Base-by-base conservation (phyloP, 2,888 invertebrate genomes). In the Drosophila kanekoi region DNA sequence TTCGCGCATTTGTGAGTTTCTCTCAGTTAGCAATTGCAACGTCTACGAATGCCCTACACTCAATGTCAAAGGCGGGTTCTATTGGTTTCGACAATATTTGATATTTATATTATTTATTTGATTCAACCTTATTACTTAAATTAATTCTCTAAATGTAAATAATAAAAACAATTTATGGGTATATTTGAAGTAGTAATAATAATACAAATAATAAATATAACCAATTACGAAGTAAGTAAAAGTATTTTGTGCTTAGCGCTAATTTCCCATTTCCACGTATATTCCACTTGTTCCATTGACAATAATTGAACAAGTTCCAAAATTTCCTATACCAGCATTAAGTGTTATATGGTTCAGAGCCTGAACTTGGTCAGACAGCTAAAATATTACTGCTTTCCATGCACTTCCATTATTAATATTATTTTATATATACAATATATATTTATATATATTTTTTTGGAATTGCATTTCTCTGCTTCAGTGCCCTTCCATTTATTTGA, bases 21-120 rank as follows among this genome's bases (percentile, higher is more conserved):
- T 48, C 38, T 52, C 47, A 63, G 72, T 69, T 70, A 51, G 47
- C 48, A 59, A 58, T 16, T 59, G 10, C 0, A 35, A 49, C 60
- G 37, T 40, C 48, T 52, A 62, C 14, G 23, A 35, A 37, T 73
- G 58, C 72, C 45, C 68, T 73, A 52, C 62, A 70, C 51, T 71
- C 81, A 84, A 84, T 84, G 81, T 79, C 81, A 75, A 53, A 56
- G 63, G 61, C 59, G 41, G 48, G 38, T 16, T 70, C 20, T 20
- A 52, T 74, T 32, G 23, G 38, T 23, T 23, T 35, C n/a, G 6
- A 35, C 28, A 8, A 8, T 28, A 28, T 28, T 28, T 8, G 8
- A 28, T 28, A 28, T 28, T 28, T 28, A 8, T 8, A 8, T 8
- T 28, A 28, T 28, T 28, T 28, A 8, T 8, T 28, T 8, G 28